Conservation (phyloP, 2,797 vertebrate species). For the Syndactyla subalaris region DNA sequence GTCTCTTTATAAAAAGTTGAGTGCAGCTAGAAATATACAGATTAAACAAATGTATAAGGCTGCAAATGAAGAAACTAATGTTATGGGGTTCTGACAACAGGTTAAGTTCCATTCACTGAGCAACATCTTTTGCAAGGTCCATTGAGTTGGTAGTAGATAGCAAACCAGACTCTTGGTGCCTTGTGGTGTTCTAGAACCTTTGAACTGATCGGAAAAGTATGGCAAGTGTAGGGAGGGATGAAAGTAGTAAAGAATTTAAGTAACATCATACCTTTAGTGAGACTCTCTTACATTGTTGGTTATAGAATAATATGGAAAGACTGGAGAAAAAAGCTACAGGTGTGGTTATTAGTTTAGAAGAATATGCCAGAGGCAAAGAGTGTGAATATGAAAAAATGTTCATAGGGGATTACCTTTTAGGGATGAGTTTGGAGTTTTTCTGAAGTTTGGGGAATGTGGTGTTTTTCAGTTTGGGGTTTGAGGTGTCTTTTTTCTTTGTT, state of each 20-base stretch:
- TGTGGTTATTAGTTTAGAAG: neutral
- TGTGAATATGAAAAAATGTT: neutral
- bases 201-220: neutral
- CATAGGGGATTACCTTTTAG: neutral
- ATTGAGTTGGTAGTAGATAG: neutral
- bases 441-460: neutral
- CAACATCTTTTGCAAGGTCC: neutral
- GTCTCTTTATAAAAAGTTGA: neutral
- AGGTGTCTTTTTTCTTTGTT: accelerated
- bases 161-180: neutral
- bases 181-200: neutral
- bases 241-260: neutral
- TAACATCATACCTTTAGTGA: neutral
- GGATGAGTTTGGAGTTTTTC: neutral
- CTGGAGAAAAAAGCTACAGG: neutral
- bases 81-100: neutral
- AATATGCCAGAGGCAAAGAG: neutral
- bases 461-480: neutral
- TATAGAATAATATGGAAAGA: neutral
- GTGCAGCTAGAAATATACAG: neutral
- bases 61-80: neutral
- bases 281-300: neutral
- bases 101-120: neutral
- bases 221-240: neutral
- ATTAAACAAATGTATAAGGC: neutral